Base-by-base conservation (phyloP, 2,797 vertebrate species). In the Agapornis canus region DNA sequence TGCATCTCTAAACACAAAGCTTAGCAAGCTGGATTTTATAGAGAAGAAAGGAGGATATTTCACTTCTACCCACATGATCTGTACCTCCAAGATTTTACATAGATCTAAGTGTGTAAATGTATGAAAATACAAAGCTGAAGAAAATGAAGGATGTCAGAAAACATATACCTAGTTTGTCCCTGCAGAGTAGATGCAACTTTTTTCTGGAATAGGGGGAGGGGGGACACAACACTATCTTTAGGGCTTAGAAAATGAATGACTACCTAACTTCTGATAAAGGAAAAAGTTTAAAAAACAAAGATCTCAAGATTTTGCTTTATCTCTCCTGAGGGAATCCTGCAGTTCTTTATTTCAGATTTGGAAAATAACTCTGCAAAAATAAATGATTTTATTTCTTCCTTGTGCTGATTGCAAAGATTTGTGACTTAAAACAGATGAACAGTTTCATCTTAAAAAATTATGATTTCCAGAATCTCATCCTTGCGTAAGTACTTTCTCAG, bases 341-440 rank as follows among this genome's bases (percentile, higher is more conserved):
- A 39, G 22, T 61, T 76, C 13, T 73, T 80, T 5, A 48, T 51
- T 5, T 89, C 31, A 42, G 40, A 52, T 49, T 23, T 79, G 23
- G 61, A 72, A 81, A 81, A 60, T 26, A 68, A 25, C 3, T 26
- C 5, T 5, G 5, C 4, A 66, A 75, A 80, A 63, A 29, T 3
- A 48, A 48, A 39, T 45, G 0, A 4, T 60, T 81, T 73, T 31
- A n/a, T 52, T 90, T 93, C 8, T 11, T 57, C 13, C 10, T 66
- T 54, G 29, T 0, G 0, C 4, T 37, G 6, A 29, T 26, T 37
- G 8, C 2, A 78, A 63, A 89, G 9, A 8, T 35, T 54, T 39
- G 3, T 43, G 11, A 47, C 80, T 61, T 82, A 42, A 72, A 89
- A 57, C 3, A 43, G 23, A 32, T 23, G 21, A 66, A 1, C 2